phyloP scores from a whole-genome alignment of 2,113 vertebrate genomes.

The Chaenocephalus aceratus region DNA sequence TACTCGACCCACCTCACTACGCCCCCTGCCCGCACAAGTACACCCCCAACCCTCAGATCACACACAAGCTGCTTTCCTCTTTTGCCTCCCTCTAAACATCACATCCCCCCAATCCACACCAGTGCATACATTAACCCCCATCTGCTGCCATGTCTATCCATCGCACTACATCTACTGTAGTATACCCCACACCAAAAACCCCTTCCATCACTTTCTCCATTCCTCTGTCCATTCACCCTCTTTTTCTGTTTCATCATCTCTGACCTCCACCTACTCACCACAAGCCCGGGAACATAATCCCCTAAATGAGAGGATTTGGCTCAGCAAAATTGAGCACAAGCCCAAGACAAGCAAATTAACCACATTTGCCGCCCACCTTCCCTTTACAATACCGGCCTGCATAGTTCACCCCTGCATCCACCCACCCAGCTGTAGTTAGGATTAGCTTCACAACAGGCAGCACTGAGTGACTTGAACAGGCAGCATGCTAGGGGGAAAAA shows the following conservation, averaged over 20 bases:
- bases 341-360: conserved; percentile 65
- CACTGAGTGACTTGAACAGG: conserved; percentile 36
- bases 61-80: conserved; percentile 52
- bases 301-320: conserved; percentile 74
- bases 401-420: conserved; percentile 38
- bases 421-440: conserved; percentile 43
- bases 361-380: conserved; percentile 60
- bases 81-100: conserved; percentile 39
- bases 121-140: conserved; percentile 51
- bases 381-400: conserved; percentile 50
- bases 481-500: background rate
- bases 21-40: conserved; percentile 45
- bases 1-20: conserved; percentile 39
- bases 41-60: conserved; percentile 59
- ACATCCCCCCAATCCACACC: conserved; percentile 41
- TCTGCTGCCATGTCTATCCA: conserved; percentile 31
- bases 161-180: conserved; percentile 24
- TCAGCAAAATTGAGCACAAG: conserved; percentile 68
- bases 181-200: conserved; percentile 29
- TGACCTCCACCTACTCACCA: conserved; percentile 73
- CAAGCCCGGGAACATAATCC: conserved; percentile 62
- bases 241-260: conserved; percentile 35
- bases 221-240: conserved; percentile 34
- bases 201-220: conserved; percentile 49
- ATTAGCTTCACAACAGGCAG: conserved; percentile 20